Conservation (phyloP, 2,888 invertebrate genomes). For the Patella depressa region DNA sequence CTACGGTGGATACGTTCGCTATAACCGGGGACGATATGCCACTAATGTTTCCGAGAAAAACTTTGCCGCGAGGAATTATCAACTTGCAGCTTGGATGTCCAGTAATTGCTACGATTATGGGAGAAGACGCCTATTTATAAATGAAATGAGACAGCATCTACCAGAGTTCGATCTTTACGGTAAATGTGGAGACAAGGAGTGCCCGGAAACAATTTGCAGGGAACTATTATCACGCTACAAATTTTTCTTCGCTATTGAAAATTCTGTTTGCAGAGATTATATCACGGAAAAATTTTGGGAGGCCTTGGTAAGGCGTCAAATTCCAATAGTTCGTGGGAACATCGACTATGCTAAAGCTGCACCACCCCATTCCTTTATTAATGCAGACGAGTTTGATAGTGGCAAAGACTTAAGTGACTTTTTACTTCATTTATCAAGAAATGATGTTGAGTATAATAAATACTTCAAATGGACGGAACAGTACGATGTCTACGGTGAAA, state of each 20-base stretch:
- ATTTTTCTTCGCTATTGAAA: conserved; percentile 56
- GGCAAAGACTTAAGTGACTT: conserved; percentile 37
- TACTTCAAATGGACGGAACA: conserved; percentile 47
- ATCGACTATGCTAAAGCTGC: conserved; percentile 31
- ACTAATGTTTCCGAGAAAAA: conserved; percentile 25
- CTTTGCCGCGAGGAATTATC: conserved; percentile 30
- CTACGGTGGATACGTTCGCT: conserved; percentile 41
- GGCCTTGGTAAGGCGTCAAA: conserved; percentile 41
- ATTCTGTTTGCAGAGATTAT: conserved; percentile 53
- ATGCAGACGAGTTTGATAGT: conserved; percentile 42
- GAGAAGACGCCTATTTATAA: conserved; percentile 32
- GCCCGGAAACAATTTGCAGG: conserved; percentile 37
- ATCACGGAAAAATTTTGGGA: conserved; percentile 57
- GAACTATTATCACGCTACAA: conserved; percentile 45
- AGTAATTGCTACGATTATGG: conserved; percentile 42
- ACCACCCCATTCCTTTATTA: conserved; percentile 39
- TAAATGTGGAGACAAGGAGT: conserved; percentile 42
- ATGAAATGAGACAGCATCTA: conserved; percentile 23
- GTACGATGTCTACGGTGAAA: conserved; percentile 39
- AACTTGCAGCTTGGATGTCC: conserved; percentile 44
- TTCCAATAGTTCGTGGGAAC: conserved; percentile 56
- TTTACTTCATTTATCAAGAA: conserved; percentile 36
- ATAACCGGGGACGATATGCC: conserved; percentile 23
- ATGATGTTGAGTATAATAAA: conserved; percentile 50
- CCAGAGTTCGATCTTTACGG: conserved; percentile 47